phyloP scores from a whole-genome alignment of 35 echinoderm and acorn worm species.

The Hemicentrotus pulcherrimus region DNA sequence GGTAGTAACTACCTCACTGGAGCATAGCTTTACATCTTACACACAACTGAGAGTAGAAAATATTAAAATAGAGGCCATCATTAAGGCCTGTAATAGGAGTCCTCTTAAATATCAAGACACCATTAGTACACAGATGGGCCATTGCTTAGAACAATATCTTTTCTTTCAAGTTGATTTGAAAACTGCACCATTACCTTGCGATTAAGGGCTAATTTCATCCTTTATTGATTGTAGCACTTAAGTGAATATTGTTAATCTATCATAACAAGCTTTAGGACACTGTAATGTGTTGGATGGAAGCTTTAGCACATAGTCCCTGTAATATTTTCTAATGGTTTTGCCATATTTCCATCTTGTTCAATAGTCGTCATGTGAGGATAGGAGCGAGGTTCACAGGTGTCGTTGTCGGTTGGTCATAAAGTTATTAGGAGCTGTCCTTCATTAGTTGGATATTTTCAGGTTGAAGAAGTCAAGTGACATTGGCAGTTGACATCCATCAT shows the following conservation, averaged over 20 bases:
- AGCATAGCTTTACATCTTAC: neutral
- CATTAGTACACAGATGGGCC: neutral
- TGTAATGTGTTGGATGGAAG: neutral
- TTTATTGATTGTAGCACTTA: slow-evolving; percentile 52
- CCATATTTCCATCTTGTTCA: neutral
- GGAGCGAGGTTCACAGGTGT: slow-evolving; percentile 24
- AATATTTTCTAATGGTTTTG: neutral
- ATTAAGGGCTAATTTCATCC: slow-evolving; percentile 24
- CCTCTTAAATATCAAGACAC: neutral
- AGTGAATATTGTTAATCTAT: slow-evolving; percentile 58
- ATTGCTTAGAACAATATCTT: slow-evolving; percentile 14
- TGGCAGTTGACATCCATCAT: slow-evolving; percentile 25
- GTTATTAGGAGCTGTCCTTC: slow-evolving; percentile 13
- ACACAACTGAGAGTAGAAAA: neutral
- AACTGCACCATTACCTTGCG: slow-evolving; percentile 29
- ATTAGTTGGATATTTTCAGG: slow-evolving; percentile 19
- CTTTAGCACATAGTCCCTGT: slow-evolving; percentile 33
- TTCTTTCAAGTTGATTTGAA: neutral
- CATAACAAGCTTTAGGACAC: slow-evolving; percentile 23
- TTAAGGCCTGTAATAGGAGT: neutral
- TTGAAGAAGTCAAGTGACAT: slow-evolving; percentile 7
- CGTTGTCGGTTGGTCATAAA: slow-evolving; percentile 41
- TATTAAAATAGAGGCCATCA: neutral
- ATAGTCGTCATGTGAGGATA: neutral
- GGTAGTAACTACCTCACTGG: neutral